phyloP scores from a whole-genome alignment of 2,888 invertebrate genomes.

The Artemia sp. region DNA sequence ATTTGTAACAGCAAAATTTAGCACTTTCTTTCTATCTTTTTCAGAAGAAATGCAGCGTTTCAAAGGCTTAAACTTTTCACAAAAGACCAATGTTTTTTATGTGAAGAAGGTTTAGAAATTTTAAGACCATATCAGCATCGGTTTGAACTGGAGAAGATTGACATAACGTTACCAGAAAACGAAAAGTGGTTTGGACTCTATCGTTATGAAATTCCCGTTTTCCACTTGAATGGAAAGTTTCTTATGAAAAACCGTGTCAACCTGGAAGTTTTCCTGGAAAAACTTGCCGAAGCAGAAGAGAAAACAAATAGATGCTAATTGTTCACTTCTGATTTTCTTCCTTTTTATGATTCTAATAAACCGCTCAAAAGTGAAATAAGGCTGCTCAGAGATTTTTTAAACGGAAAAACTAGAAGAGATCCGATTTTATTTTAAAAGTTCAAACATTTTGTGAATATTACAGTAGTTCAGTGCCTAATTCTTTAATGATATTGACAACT shows the following conservation, averaged over 20 bases:
- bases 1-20: no score
- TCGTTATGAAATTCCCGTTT: slow-evolving; percentile 66
- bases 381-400: no score
- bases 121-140: slow-evolving; percentile 38
- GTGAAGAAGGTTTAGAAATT: slow-evolving; percentile 50
- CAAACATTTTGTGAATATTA: no score
- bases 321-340: background rate
- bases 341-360: no score
- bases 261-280: background rate
- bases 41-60: slow-evolving; percentile 16
- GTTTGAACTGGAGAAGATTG: slow-evolving; percentile 50
- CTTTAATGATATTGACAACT: no score
- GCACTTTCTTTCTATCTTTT: background rate
- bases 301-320: background rate
- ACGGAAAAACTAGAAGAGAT: no score
- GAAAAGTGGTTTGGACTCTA: slow-evolving; percentile 53
- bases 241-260: slow-evolving; percentile 22
- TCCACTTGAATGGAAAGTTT: slow-evolving; percentile 61
- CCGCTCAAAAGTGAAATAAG: no score
- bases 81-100: slow-evolving; percentile 59
- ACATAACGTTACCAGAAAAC: slow-evolving; percentile 57
- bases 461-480: no score
- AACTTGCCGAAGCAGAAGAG: background rate
- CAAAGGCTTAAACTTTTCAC: slow-evolving; percentile 63
- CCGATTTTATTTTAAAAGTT: no score